A percentile compares a stretch with the other conserved stretches of the same genome.
phyloP scores from a whole-genome alignment of 2,113 vertebrate species.

The Thryonomys swinderianus region DNA sequence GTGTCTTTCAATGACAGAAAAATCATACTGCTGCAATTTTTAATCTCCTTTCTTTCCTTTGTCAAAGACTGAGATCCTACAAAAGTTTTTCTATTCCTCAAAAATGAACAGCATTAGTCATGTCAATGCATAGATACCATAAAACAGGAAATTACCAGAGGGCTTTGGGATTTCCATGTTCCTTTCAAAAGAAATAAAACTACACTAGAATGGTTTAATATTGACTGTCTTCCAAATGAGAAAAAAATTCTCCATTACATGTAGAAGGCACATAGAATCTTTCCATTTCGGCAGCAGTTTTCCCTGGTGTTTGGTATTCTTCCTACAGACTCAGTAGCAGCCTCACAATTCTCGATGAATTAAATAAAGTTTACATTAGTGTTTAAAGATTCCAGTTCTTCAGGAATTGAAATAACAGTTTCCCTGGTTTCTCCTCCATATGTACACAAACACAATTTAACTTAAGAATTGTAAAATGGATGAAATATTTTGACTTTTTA shows the following conservation, averaged over 20 bases:
- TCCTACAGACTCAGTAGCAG: not conserved
- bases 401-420: not conserved
- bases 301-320: not conserved
- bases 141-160: conserved; percentile 40
- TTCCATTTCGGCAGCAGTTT: not conserved
- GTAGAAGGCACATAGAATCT: conserved; percentile 25
- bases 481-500: not conserved
- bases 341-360: not conserved
- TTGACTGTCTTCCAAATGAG: not conserved
- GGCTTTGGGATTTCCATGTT: not conserved
- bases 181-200: conserved; percentile 24
- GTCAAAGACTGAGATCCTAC: not conserved
- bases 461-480: not conserved
- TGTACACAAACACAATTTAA: not conserved
- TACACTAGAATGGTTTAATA: conserved; percentile 16
- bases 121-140: not conserved
- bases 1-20: conserved; percentile 9
- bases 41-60: not conserved
- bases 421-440: not conserved
- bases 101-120: conserved; percentile 9
- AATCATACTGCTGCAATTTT: not conserved
- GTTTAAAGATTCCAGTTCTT: conserved; percentile 22
- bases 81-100: not conserved
- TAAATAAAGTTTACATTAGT: not conserved
- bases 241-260: not conserved